Evolutionary conservation across 1,140 invertebrate genomes (phyloP).

Genomic region (Schlechtendalia chinensis): DNA sequence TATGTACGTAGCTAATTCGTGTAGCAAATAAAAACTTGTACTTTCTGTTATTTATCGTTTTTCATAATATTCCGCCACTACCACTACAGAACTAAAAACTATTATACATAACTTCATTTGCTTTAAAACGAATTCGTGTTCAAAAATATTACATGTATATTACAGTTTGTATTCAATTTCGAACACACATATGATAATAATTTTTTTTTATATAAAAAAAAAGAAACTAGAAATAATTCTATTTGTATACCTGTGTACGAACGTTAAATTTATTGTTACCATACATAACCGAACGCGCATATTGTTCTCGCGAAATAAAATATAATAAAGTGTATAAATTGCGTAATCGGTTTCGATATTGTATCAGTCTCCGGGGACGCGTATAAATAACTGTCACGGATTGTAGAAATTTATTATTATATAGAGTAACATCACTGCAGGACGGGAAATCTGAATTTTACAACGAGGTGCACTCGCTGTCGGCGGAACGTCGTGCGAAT

Average conservation of each 20-base stretch:
- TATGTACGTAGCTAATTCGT: too few relatives aligned
- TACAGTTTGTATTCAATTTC: not conserved
- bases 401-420: constrained; percentile 4
- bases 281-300: not conserved
- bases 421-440: too few relatives aligned
- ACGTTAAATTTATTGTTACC: constrained; percentile 5
- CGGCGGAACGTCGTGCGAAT: too few relatives aligned
- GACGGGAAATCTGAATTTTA: not conserved
- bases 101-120: not conserved
- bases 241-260: not conserved
- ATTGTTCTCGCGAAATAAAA: not conserved
- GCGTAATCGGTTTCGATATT: not conserved
- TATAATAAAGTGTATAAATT: not conserved
- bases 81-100: not conserved
- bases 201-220: not conserved
- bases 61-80: not conserved
- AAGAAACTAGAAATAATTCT: not conserved
- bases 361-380: constrained; percentile 9
- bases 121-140: not conserved
- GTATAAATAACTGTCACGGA: not conserved
- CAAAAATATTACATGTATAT: not conserved
- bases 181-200: too few relatives aligned
- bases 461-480: too few relatives aligned
- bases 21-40: too few relatives aligned
- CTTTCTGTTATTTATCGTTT: too few relatives aligned